Base-by-base conservation (phyloP, 2,113 vertebrate genomes). In the Probosciger aterrimus region DNA sequence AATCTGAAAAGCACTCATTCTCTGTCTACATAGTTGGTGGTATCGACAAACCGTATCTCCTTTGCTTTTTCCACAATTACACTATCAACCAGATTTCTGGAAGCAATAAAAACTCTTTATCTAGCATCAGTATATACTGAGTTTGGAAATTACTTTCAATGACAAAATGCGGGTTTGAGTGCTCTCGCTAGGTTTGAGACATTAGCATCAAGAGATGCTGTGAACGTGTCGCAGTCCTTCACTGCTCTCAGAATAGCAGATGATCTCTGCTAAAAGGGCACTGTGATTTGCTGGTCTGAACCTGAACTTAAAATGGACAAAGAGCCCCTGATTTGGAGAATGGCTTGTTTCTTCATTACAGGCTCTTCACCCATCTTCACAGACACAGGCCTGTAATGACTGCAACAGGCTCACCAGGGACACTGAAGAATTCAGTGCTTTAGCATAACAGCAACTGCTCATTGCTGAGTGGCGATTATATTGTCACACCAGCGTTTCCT, bases 91-190 rank as follows among this genome's bases (percentile, higher is more conserved):
- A 67, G 52, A 82, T 30, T 62, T 70, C 52, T 88, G 28, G 46
- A 96, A 80, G 63, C 33, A 82, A 94, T 68, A 93, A 70, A 73
- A 90, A 24, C 47, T 44, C 63, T 76, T 55, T 90, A 50, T 67
- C 43, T 83, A 37, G 37, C 53, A 65, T 71, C 2, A 6, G 33
- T 76, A 53, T 71, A 83, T 18, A 46, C 47, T 33, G 71, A 80
- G 67, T 91, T 95, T 87, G 91, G 88, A 96, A 95, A 95, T 92
- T 67, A 92, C 85, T 79, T 87, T 70, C 37, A 79, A 90, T 62
- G 86, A 80, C 63, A 90, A 92, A 96, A 87, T 79, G 35, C 19
- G 86, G 33, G 55, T 69, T 70, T 69, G 65, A 93, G 83, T 60
- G 70, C 84, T 71, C 69, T 94, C 78, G 59, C 39, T 10, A 41